Percentiles rank a stretch among this genome's conserved stretches.
phyloP scores from a whole-genome alignment of 2,113 vertebrate genomes.

The Thunnus maccoyii region DNA sequence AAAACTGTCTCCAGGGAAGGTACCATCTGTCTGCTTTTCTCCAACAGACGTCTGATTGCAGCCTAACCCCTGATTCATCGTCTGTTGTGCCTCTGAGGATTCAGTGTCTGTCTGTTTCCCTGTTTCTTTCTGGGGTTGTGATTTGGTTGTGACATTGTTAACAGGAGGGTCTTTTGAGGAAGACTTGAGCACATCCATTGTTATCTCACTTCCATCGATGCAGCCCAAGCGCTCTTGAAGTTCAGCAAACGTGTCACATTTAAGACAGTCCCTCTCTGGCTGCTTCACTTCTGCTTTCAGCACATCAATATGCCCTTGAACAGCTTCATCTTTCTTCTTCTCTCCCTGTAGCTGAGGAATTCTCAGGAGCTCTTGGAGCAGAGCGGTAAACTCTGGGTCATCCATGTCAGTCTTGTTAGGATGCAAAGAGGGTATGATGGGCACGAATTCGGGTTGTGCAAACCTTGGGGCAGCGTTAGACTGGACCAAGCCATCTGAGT shows the following conservation, averaged over 20 bases:
- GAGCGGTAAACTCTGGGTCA: conserved; percentile 74
- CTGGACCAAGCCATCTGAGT: conserved; percentile 90
- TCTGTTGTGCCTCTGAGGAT: conserved; percentile 38
- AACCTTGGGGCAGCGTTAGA: conserved; percentile 89
- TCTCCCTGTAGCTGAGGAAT: conserved; percentile 75
- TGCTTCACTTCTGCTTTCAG: conserved; percentile 64
- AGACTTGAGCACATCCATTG: conserved; percentile 59
- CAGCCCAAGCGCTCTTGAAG: conserved; percentile 96
- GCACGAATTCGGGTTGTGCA: conserved; percentile 92
- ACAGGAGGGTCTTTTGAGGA: conserved; percentile 45
- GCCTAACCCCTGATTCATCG: conserved; percentile 45
- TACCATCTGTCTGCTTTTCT: conserved; percentile 63
- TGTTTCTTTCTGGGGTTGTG: conserved; percentile 50
- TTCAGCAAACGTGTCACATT: conserved; percentile 98
- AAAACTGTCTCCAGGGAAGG: conserved; percentile 71
- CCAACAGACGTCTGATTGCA: conserved; percentile 46
- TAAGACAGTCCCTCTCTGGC: conserved; percentile 92
- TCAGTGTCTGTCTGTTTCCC: conserved; percentile 11
- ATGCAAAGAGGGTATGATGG: conserved; percentile 95
- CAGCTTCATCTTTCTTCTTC: conserved; percentile 65
- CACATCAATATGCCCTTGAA: conserved; percentile 42
- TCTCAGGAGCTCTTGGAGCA: conserved; percentile 78
- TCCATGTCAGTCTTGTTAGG: conserved; percentile 86
- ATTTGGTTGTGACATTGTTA: conserved; percentile 29
- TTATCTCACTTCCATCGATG: conserved; percentile 74